A percentile compares a stretch with the other conserved stretches of the same genome.
Conservation (phyloP, 2,888 invertebrate species). For the Nasonovia ribisnigri region DNA sequence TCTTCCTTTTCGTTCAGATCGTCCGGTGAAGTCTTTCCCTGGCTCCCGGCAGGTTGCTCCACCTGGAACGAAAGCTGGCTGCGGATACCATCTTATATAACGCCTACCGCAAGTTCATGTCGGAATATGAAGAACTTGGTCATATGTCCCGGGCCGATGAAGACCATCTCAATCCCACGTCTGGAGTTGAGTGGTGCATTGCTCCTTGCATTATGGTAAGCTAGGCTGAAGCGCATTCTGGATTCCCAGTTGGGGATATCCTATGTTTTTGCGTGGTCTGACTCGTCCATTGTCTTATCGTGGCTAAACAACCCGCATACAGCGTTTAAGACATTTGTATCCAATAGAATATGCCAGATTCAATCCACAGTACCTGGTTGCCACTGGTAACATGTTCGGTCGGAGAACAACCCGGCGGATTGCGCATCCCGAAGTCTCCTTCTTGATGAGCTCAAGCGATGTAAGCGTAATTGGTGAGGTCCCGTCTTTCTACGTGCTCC, state of each 20-base stretch:
- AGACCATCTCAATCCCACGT: background rate
- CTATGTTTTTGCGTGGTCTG: background rate
- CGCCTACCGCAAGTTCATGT: too few relatives aligned
- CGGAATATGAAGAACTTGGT: too few relatives aligned
- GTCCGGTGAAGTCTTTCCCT: too few relatives aligned
- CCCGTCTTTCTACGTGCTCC: too few relatives aligned
- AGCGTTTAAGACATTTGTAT: background rate
- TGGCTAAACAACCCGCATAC: background rate
- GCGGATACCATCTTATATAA: too few relatives aligned
- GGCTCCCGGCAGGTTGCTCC: too few relatives aligned
- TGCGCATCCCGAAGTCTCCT: too few relatives aligned
- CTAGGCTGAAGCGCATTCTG: background rate
- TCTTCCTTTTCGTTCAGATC: too few relatives aligned
- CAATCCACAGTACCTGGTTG: background rate
- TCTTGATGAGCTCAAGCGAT: background rate
- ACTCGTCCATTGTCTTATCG: too few relatives aligned
- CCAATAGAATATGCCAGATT: background rate
- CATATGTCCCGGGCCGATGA: conserved; percentile 51
- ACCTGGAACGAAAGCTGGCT: too few relatives aligned
- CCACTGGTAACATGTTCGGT: background rate
- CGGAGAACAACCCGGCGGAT: too few relatives aligned
- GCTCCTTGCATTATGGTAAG: background rate
- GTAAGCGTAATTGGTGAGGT: too few relatives aligned
- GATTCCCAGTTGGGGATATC: background rate
- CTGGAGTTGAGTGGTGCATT: background rate